Evolutionary conservation across 2,888 invertebrate genomes (phyloP), one percentile per base, ranked within the genome.

Genomic region (Pardosa pseudoannulata): DNA sequence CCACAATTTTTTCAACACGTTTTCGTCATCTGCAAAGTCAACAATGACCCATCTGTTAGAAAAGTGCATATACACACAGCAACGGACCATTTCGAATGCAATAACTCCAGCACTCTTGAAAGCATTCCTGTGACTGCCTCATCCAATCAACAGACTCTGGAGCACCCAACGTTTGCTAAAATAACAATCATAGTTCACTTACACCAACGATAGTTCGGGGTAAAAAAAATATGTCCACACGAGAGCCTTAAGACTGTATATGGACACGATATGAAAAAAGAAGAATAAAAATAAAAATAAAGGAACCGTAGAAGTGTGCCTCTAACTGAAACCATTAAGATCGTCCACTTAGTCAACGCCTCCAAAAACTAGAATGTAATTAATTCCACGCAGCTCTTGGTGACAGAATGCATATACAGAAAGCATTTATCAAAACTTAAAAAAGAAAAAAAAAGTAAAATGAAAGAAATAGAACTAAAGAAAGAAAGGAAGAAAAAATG

Each of bases 261-360:
- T 23, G 56, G 56, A 23, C 19, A 56, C 5, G 2, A n/a, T 2
- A 16, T 46, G 11, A 46, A 23, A 56, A 56, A 56, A 23, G 11
- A 23, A 6, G n/a, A n/a, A n/a, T n/a, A n/a, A n/a, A 16, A 56
- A 56, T 23, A 56, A 3, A 56, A n/a, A 56, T 5, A 56, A 23
- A 23, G 23, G 56, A 56, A 5, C 1, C 2, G 56, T 23, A 56
- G 56, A 56, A 56, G 56, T 56, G 19, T 56, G 56, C 56, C 23
- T 56, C 1, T 23, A 56, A 1, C 56, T 46, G 3, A 1, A 36
- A 36, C 62, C 76, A 73, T 78, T 85, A 72, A 73, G 67, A 85
- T 64, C 19, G 39, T 11, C 67, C 78, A 73, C 83, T 85, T 85
- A 85, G 78, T 85, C 83, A 85, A 85, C 83, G 83, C 78, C 83